Evolutionary conservation across 2,113 vertebrate genomes (phyloP).

Genomic region (Elephas maximus): DNA sequence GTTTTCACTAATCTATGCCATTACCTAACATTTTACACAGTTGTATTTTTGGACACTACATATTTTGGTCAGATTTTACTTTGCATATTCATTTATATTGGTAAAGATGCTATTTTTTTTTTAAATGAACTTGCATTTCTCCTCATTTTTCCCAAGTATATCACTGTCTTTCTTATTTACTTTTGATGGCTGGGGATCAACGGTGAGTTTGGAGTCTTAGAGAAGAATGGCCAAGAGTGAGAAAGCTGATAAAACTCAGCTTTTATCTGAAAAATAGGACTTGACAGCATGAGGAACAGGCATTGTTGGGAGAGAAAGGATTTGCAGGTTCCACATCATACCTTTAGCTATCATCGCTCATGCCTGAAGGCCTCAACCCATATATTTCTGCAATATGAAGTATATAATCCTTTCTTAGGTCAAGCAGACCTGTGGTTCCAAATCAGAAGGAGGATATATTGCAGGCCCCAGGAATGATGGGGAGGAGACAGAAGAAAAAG

Average conservation of each 20-base stretch:
- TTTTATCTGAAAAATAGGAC: conserved; percentile 12
- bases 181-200: neutral
- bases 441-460: neutral
- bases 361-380: neutral
- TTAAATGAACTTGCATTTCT: neutral
- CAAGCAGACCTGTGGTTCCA: neutral
- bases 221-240: neutral
- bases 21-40: neutral
- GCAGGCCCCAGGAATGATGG: neutral
- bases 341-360: neutral
- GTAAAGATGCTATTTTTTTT: neutral
- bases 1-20: neutral
- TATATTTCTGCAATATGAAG: neutral
- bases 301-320: neutral
- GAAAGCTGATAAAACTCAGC: neutral
- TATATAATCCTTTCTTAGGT: neutral
- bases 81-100: neutral
- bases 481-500: neutral
- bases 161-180: neutral
- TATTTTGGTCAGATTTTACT: neutral
- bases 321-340: neutral
- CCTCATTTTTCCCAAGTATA: neutral
- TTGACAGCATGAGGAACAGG: neutral
- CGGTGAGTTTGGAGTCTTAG: neutral
- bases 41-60: neutral